A percentile compares a stretch with the other conserved stretches of the same genome.
Evolutionary conservation across 2,888 invertebrate genomes (phyloP).

Genomic region (Eupithecia vulgata): DNA sequence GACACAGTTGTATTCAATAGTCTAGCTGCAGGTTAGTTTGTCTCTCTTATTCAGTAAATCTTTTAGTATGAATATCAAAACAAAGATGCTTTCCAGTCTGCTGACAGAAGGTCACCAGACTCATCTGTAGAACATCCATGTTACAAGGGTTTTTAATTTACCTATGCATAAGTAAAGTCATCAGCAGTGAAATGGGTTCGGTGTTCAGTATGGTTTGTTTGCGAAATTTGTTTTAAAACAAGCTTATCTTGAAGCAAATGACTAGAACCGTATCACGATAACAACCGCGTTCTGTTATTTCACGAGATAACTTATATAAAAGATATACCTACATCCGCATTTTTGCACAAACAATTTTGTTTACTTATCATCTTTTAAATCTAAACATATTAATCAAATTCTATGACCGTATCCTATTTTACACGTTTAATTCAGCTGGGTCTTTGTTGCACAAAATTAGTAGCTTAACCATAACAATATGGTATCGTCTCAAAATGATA

Average conservation of each 20-base stretch:
- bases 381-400: background rate
- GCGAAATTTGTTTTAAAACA: background rate
- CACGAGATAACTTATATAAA: background rate
- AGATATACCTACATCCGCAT: slow-evolving; percentile 1
- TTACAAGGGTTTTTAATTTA: background rate
- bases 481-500: too few relatives aligned
- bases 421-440: background rate
- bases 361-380: background rate
- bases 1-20: slow-evolving; percentile 46
- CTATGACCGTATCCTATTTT: background rate
- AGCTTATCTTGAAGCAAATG: slow-evolving; percentile 1
- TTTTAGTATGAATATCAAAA: background rate
- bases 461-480: too few relatives aligned
- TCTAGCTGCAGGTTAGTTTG: slow-evolving; percentile 24
- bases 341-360: background rate
- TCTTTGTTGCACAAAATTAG: too few relatives aligned
- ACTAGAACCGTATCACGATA: background rate
- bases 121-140: too few relatives aligned
- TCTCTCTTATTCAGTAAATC: background rate
- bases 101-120: background rate
- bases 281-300: background rate
- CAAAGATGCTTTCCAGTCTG: background rate
- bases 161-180: background rate
- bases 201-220: background rate
- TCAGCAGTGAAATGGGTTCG: background rate